phyloP scores from a whole-genome alignment of 2,113 vertebrate species.

The Origma solitaria region DNA sequence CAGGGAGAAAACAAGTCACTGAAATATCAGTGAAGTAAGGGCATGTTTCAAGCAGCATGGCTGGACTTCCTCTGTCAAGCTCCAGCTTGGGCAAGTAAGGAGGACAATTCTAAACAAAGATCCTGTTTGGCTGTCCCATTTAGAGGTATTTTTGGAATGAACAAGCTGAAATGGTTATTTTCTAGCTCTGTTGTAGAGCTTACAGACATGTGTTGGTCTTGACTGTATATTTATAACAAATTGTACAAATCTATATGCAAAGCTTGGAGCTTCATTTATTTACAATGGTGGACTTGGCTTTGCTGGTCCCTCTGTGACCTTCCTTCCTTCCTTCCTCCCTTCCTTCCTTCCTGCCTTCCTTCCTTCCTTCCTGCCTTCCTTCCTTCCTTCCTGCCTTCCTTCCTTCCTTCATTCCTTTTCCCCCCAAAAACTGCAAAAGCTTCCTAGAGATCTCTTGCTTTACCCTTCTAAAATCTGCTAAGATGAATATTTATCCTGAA shows the following conservation, averaged over 20 bases:
- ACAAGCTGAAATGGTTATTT: not conserved
- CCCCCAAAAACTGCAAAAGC: no score
- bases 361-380: not conserved
- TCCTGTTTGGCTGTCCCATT: not conserved
- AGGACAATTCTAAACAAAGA: conserved; percentile 5
- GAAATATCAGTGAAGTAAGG: conserved; percentile 62
- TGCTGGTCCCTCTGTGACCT: not conserved
- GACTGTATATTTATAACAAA: not conserved
- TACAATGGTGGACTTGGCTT: not conserved
- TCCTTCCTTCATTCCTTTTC: not conserved
- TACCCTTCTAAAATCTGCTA: not conserved
- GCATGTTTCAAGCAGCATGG: conserved; percentile 30
- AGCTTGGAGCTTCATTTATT: not conserved
- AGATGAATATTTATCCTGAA: not conserved
- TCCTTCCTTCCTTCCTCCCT: no score
- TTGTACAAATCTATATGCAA: not conserved
- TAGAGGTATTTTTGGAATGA: not conserved
- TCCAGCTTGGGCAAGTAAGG: not conserved
- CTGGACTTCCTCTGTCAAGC: not conserved
- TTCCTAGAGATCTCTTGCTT: not conserved
- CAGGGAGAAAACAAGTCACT: conserved; percentile 63
- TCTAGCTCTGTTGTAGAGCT: not conserved
- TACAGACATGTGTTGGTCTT: not conserved
- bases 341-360: not conserved
- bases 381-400: no score